Evolutionary conservation across 2,797 vertebrate genomes (phyloP).

Genomic region (Hephaestus fuliginosus): DNA sequence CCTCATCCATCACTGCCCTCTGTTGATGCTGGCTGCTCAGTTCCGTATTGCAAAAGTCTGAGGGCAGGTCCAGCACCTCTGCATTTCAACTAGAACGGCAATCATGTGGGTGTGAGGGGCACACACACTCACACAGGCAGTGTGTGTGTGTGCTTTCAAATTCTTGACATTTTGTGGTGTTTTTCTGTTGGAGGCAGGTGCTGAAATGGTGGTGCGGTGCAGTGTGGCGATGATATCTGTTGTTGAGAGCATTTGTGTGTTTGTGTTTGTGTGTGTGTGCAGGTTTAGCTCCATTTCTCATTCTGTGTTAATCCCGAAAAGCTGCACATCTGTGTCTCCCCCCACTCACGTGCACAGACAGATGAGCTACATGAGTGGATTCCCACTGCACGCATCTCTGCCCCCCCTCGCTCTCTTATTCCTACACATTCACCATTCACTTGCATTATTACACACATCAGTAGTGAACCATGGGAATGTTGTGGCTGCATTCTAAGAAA

Average conservation of each 20-base stretch:
- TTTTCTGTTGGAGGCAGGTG: slow-evolving; percentile 58
- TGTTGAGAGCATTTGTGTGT: slow-evolving; percentile 50
- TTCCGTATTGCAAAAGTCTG: slow-evolving; percentile 29
- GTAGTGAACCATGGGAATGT: slow-evolving; percentile 24
- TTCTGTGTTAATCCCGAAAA: slow-evolving; percentile 78
- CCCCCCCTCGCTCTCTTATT: slow-evolving; percentile 13
- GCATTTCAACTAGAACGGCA: slow-evolving; percentile 36
- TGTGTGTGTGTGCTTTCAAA: slow-evolving; percentile 3
- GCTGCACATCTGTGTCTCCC: slow-evolving; percentile 77
- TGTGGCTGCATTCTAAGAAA: slow-evolving; percentile 26
- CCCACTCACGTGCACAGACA: slow-evolving; percentile 77
- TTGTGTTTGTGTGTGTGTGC: slow-evolving; percentile 17
- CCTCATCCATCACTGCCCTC: slow-evolving; percentile 21
- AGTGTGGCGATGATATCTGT: slow-evolving; percentile 37
- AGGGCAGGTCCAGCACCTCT: slow-evolving; percentile 24
- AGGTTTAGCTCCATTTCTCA: slow-evolving; percentile 66
- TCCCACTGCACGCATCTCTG: slow-evolving; percentile 64
- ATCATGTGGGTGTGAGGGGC: slow-evolving; percentile 38
- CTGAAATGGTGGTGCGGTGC: slow-evolving; percentile 32
- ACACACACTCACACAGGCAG: neutral
- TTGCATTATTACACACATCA: slow-evolving; percentile 51
- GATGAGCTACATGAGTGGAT: slow-evolving; percentile 73
- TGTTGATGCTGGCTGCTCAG: slow-evolving; percentile 15
- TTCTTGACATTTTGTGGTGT: slow-evolving; percentile 13
- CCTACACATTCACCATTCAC: slow-evolving; percentile 38